Conservation (phyloP, 2,797 vertebrate genomes). For the Rhinogobio ventralis region DNA sequence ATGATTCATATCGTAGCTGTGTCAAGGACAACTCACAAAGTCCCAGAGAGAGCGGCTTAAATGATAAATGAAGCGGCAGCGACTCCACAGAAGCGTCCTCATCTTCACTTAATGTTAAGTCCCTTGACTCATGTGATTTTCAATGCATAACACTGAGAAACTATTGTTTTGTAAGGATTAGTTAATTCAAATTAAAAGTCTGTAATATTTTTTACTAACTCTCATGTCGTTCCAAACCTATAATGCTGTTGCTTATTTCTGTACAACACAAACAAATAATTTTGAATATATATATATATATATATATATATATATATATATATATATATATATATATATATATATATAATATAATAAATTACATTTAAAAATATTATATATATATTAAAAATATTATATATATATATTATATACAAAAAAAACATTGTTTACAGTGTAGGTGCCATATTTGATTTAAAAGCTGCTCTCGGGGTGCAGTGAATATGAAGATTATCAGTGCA, state of each 20-base stretch:
- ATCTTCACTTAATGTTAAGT: slow-evolving; percentile 17
- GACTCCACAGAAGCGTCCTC: slow-evolving; percentile 12
- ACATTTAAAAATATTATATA: too few species aligned
- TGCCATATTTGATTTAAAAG: background rate
- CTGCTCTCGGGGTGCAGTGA: background rate
- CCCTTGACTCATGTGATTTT: slow-evolving; percentile 1
- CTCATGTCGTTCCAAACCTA: background rate
- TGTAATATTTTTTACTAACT: background rate
- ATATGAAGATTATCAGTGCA: background rate
- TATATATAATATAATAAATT: too few species aligned
- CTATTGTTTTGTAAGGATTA: background rate
- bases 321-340: too few species aligned
- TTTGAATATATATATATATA: too few species aligned
- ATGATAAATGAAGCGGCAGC: slow-evolving; percentile 33
- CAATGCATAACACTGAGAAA: background rate
- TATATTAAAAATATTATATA: too few species aligned
- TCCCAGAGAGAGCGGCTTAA: slow-evolving; percentile 20
- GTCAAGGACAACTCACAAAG: slow-evolving; percentile 39
- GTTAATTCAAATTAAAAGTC: background rate
- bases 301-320: too few species aligned
- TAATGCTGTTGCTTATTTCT: background rate
- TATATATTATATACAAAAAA: too few species aligned
- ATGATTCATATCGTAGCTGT: slow-evolving; percentile 29
- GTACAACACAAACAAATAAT: background rate
- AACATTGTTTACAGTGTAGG: background rate